Conservation (phyloP, 2,888 invertebrate genomes). For the Drosophila fulvimacula region DNA sequence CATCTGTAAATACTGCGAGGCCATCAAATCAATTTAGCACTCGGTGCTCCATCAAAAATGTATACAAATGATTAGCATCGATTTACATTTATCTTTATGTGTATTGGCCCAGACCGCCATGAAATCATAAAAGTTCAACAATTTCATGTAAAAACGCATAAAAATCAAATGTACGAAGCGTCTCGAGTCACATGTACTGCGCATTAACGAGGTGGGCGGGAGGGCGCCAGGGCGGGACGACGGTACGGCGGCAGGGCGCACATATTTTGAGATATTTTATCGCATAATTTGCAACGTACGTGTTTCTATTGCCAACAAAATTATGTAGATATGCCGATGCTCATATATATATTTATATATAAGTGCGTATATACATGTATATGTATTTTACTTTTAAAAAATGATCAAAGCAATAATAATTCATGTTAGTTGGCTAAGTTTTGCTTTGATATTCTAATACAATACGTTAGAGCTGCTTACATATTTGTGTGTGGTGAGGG, state of each 20-base stretch:
- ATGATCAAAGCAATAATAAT: not conserved
- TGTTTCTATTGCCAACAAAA: conserved; percentile 50
- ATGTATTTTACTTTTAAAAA: not conserved
- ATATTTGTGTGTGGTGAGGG: not conserved
- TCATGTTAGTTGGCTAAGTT: not conserved
- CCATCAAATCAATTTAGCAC: conserved; percentile 62
- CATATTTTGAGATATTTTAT: conserved; percentile 59
- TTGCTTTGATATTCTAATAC: not conserved
- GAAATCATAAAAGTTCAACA: conserved; percentile 59
- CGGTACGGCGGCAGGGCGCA: not conserved
- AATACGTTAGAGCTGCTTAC: not conserved
- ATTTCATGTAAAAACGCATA: conserved; percentile 54
- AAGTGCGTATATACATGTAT: not conserved
- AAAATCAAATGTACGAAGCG: conserved; percentile 44
- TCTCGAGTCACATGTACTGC: conserved; percentile 30
- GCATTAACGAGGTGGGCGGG: conserved; percentile 26
- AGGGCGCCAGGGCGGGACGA: no score
- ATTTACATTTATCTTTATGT: conserved; percentile 59
- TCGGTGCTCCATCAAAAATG: conserved; percentile 56
- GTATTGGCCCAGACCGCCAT: conserved; percentile 26
- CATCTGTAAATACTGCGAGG: conserved; percentile 44
- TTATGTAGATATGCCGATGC: not conserved
- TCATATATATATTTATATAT: not conserved
- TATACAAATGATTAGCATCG: conserved; percentile 71
- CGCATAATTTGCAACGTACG: conserved; percentile 72